phyloP scores from a whole-genome alignment of 2,888 invertebrate species.

The Sarcophaga carnaria region DNA sequence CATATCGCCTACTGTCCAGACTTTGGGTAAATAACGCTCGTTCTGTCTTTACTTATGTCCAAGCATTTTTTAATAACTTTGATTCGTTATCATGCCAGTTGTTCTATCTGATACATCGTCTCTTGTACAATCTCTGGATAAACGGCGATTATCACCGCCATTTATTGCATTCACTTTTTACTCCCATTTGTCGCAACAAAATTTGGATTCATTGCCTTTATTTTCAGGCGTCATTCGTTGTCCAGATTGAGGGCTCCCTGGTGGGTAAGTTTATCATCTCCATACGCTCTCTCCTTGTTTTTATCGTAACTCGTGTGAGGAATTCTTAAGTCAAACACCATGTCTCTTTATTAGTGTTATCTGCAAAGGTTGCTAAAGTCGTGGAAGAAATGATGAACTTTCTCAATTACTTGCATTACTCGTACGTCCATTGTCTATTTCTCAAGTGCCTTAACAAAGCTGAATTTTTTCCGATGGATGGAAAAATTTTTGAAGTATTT shows the following conservation, averaged over 20 bases:
- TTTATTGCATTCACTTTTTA: slow-evolving; percentile 83
- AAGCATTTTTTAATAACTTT: too few relatives aligned
- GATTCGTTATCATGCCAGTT: slow-evolving; percentile 51
- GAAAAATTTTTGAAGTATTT: too few relatives aligned
- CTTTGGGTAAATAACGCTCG: too few relatives aligned
- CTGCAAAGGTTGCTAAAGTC: slow-evolving; percentile 72
- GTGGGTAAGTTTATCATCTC: slow-evolving; percentile 68
- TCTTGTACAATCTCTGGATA: slow-evolving; percentile 74
- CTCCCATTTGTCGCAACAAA: slow-evolving; percentile 85
- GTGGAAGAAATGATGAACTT: slow-evolving; percentile 75
- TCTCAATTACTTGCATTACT: too few relatives aligned
- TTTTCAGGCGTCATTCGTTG: slow-evolving; percentile 72
- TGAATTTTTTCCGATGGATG: too few relatives aligned
- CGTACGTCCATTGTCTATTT: too few relatives aligned
- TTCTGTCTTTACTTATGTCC: too few relatives aligned
- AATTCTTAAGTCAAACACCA: slow-evolving; percentile 74
- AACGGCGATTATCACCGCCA: slow-evolving; percentile 82
- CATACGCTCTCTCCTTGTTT: slow-evolving; percentile 58
- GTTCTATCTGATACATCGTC: slow-evolving; percentile 53
- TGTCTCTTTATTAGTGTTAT: slow-evolving; percentile 77
- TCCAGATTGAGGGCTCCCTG: slow-evolving; percentile 69
- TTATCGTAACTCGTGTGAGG: slow-evolving; percentile 75
- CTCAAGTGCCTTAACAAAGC: too few relatives aligned
- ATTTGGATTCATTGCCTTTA: slow-evolving; percentile 77
- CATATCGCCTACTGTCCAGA: too few relatives aligned